Conservation (phyloP, 2,888 invertebrate genomes). For the Crossocerus cetratus region DNA sequence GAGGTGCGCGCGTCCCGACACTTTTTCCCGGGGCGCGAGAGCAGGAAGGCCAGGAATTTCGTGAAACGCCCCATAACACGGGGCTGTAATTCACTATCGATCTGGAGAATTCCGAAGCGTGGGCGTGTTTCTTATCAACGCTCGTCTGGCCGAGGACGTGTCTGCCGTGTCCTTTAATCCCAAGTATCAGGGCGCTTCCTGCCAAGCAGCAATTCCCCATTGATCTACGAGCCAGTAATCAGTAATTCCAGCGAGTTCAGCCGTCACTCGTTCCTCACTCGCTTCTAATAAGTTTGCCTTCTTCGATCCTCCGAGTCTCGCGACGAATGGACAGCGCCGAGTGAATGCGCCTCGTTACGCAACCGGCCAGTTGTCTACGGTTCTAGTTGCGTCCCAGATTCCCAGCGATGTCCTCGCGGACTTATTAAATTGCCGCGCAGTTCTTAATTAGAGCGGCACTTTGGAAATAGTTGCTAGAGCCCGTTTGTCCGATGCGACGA, state of each 20-base stretch:
- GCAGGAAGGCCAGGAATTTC: constrained; percentile 1
- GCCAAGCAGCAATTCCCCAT: constrained; percentile 12
- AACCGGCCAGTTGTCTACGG: too few species aligned
- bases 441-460: neutral
- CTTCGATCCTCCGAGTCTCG: too few species aligned
- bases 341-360: too few species aligned
- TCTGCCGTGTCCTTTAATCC: constrained; percentile 33
- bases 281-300: too few species aligned
- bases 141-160: too few species aligned
- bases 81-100: constrained; percentile 20
- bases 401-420: neutral
- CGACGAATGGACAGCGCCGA: too few species aligned
- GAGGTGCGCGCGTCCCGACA: neutral
- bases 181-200: constrained; percentile 49
- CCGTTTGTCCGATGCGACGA: neutral
- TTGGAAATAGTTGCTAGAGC: neutral
- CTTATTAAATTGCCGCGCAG: neutral
- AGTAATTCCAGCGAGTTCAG: constrained; percentile 23
- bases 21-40: neutral
- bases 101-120: constrained; percentile 17
- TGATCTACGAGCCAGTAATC: constrained; percentile 23
- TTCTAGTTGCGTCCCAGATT: too few species aligned
- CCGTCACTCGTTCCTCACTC: constrained; percentile 24
- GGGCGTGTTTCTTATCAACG: constrained; percentile 23
- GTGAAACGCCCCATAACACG: neutral